Conservation (phyloP, 2,113 vertebrate genomes). For the Echinops telfairi region DNA sequence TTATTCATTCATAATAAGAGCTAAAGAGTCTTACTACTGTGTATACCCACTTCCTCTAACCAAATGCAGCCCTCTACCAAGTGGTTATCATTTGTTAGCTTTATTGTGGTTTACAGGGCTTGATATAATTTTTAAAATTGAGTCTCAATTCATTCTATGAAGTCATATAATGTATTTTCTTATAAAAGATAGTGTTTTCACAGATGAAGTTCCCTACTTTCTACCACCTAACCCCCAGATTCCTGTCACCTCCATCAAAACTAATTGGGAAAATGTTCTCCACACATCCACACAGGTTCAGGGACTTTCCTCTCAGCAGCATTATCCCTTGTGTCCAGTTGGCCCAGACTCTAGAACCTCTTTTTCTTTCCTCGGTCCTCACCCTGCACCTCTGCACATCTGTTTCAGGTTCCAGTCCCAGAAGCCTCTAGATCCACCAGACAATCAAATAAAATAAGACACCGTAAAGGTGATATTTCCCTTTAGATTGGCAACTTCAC, state of each 20-base stretch:
- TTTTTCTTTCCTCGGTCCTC: not conserved
- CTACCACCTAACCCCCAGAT: not conserved
- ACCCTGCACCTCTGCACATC: not conserved
- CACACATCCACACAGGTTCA: too few relatives aligned
- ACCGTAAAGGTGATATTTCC: not conserved
- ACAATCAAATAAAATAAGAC: not conserved
- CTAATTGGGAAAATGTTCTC: not conserved
- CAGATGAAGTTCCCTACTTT: not conserved
- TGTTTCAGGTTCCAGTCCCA: not conserved
- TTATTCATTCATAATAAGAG: not conserved
- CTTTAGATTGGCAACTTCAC: not conserved
- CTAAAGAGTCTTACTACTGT: too few relatives aligned
- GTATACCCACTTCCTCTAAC: not conserved
- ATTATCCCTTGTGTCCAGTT: too few relatives aligned
- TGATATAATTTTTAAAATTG: not conserved
- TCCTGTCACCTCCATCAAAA: not conserved
- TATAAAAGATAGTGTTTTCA: too few relatives aligned
- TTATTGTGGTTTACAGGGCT: not conserved
- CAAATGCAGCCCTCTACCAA: not conserved
- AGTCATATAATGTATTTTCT: too few relatives aligned
- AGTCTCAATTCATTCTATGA: not conserved
- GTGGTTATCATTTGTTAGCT: not conserved
- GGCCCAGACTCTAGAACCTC: too few relatives aligned
- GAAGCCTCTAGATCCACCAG: not conserved
- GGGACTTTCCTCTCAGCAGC: not conserved